These are phyloP conservation scores for Eufriesea mexicana DNA, from an alignment of 1,140 invertebrate species.

Conservation along the genomic window DNA sequence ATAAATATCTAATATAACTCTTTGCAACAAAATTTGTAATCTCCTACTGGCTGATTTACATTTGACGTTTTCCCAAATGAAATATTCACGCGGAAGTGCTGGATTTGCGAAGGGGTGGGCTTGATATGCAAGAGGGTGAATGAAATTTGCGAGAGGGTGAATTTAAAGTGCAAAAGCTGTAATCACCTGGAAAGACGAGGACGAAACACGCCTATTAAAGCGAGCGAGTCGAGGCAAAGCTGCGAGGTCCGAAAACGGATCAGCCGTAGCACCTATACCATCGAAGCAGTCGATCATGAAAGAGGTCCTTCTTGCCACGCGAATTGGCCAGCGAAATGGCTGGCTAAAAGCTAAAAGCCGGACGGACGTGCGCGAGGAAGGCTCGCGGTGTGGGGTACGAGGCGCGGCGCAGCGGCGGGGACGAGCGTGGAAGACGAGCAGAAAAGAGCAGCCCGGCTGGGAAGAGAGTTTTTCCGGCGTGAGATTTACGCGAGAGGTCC, in stretches of 20 bases:
- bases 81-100: too few species aligned
- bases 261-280: not conserved
- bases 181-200: too few species aligned
- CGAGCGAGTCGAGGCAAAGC: too few species aligned
- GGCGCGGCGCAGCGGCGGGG: not conserved
- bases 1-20: too few species aligned
- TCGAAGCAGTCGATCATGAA: constrained; percentile 17
- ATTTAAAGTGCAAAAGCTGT: too few species aligned
- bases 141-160: too few species aligned
- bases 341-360: constrained; percentile 68
- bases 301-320: constrained; percentile 18
- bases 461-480: constrained; percentile 62
- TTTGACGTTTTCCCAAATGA: too few species aligned
- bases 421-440: constrained; percentile 32
- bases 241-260: not conserved
- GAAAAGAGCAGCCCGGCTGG: not conserved
- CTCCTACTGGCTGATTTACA: too few species aligned
- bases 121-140: too few species aligned
- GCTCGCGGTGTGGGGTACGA: not conserved
- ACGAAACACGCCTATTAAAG: too few species aligned
- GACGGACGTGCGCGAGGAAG: constrained; percentile 48
- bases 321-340: constrained; percentile 55
- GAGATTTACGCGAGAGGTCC: constrained; percentile 67
- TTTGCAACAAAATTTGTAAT: too few species aligned
- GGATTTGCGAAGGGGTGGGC: too few species aligned